Evolutionary conservation across 2,797 vertebrate genomes (phyloP).

Genomic region (Percopsis omiscomaycus): DNA sequence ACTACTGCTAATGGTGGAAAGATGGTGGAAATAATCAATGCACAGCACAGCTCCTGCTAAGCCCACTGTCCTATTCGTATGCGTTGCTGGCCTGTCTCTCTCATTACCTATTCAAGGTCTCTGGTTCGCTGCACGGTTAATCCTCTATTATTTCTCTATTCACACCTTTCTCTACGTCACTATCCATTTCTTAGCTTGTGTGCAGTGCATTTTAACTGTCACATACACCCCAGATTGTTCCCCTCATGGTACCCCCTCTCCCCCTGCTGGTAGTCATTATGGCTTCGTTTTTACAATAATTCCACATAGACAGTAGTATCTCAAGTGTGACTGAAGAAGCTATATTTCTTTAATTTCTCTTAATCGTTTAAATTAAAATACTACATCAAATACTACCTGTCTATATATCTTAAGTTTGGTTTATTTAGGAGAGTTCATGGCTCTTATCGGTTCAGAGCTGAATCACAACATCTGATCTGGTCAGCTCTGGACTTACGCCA

Average conservation of each 20-base stretch:
- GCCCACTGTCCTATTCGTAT: constrained; percentile 66
- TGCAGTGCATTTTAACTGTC: too few species aligned
- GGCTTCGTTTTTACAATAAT: too few species aligned
- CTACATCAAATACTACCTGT: too few species aligned
- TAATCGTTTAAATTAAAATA: constrained; percentile 18
- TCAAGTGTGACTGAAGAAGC: too few species aligned
- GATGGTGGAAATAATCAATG: constrained; percentile 69
- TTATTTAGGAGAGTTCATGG: constrained; percentile 27
- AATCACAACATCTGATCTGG: constrained; percentile 40
- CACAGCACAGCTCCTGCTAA: constrained; percentile 65
- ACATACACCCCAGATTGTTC: not conserved
- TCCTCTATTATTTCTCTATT: constrained; percentile 59
- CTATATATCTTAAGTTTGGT: too few species aligned
- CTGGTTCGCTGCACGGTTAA: constrained; percentile 62
- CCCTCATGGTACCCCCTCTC: too few species aligned
- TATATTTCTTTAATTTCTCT: constrained; percentile 14
- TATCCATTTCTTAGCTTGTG: constrained; percentile 41
- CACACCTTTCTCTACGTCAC: constrained; percentile 52
- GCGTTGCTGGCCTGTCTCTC: constrained; percentile 64
- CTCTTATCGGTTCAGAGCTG: constrained; percentile 33
- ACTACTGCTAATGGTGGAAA: constrained; percentile 65
- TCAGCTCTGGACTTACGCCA: constrained; percentile 37
- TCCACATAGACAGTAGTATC: constrained; percentile 23
- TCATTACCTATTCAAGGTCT: constrained; percentile 68
- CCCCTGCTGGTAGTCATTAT: too few species aligned